Conservation (phyloP, 2,113 vertebrate species). For the Tragelaphus imberbis region DNA sequence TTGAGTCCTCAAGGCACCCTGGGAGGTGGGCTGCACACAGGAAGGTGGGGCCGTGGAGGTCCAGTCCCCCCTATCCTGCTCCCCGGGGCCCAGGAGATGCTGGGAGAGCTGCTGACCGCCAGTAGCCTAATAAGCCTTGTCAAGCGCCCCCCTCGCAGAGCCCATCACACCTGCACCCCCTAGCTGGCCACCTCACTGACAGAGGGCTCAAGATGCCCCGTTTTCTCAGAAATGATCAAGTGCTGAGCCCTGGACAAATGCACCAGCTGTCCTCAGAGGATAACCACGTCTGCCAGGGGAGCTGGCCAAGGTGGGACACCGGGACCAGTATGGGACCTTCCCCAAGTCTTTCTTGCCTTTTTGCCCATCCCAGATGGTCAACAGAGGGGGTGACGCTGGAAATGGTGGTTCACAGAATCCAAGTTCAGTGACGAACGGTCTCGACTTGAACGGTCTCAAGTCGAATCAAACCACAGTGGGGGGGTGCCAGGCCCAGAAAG, state of each 20-base stretch:
- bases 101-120: neutral
- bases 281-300: rapidly evolving
- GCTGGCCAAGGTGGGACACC: neutral
- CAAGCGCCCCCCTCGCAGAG: neutral
- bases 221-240: neutral
- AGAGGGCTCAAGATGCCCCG: too few species aligned
- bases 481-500: neutral
- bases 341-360: rapidly evolving
- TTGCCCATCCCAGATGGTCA: rapidly evolving
- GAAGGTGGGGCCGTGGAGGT: neutral
- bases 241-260: rapidly evolving
- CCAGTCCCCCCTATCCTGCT: neutral
- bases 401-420: too few species aligned
- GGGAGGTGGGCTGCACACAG: neutral
- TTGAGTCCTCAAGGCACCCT: neutral
- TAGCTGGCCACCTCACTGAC: too few species aligned
- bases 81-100: neutral
- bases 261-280: too few species aligned
- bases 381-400: neutral
- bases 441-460: too few species aligned
- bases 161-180: neutral
- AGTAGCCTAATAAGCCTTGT: neutral
- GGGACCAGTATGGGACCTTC: neutral
- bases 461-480: too few species aligned
- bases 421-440: neutral